These are phyloP conservation scores for Hypanus sabinus DNA, from an alignment of 2,113 vertebrate genomes.

Conservation along the genomic window DNA sequence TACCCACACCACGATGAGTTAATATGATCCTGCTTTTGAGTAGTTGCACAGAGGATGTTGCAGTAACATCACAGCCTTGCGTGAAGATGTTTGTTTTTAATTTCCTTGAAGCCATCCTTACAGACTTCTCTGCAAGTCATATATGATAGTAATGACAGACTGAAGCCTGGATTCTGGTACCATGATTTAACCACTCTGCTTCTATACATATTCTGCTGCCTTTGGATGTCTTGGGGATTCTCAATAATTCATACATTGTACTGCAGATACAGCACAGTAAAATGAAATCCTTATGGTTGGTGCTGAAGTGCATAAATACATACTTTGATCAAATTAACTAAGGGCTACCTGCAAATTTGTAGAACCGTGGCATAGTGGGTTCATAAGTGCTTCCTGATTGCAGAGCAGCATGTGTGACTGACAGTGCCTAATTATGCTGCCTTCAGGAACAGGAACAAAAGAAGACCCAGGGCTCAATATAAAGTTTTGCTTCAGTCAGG, in stretches of 20 bases:
- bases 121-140: background rate
- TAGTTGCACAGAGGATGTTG: background rate
- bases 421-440: background rate
- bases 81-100: background rate
- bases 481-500: background rate
- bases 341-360: background rate
- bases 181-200: too few relatives aligned
- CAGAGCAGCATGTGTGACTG: too few relatives aligned
- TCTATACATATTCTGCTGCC: too few relatives aligned
- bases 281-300: background rate
- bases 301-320: background rate
- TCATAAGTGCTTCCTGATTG: background rate
- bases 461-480: background rate
- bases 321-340: background rate
- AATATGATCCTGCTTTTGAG: too few relatives aligned
- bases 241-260: too few relatives aligned
- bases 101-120: background rate
- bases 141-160: background rate
- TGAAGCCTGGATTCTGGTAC: background rate
- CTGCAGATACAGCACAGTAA: background rate
- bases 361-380: background rate
- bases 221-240: too few relatives aligned
- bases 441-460: background rate
- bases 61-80: background rate
- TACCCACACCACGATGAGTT: background rate